Evolutionary conservation across 2,113 vertebrate species (phyloP).

Genomic region (Chelonoidis abingdonii): DNA sequence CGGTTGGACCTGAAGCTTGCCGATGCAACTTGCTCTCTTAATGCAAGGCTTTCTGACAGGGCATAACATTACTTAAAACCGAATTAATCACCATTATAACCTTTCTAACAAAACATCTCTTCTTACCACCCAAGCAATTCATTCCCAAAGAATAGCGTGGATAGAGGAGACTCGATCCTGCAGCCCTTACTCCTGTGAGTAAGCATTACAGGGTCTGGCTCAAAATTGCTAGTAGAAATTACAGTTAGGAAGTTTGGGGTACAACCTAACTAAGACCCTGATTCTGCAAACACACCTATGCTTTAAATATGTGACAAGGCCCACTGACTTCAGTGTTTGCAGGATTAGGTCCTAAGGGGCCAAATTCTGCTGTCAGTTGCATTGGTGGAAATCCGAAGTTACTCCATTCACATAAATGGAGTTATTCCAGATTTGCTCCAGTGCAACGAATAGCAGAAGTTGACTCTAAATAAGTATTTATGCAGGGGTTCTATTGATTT

Average conservation of each 20-base stretch:
- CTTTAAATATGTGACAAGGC: neutral
- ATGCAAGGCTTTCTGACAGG: conserved; percentile 46
- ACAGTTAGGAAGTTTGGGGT: conserved; percentile 19
- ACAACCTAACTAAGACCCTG: conserved; percentile 3
- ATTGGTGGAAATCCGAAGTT: neutral
- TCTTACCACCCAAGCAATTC: neutral
- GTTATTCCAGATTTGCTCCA: neutral
- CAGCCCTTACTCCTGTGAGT: neutral
- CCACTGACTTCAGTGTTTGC: rapidly evolving
- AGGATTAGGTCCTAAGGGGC: neutral
- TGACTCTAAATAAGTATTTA: conserved; percentile 35
- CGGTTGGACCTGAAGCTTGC: conserved; percentile 34
- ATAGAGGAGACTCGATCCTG: neutral
- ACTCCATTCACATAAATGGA: neutral
- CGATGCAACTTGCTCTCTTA: conserved; percentile 41
- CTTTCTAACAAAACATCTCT: conserved; percentile 42
- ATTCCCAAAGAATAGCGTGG: neutral
- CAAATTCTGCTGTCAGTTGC: neutral
- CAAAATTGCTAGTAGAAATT: conserved; percentile 50
- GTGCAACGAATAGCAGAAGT: conserved; percentile 52
- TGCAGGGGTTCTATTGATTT: conserved; percentile 29
- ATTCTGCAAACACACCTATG: neutral
- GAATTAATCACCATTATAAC: conserved; percentile 55
- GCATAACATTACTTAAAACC: neutral
- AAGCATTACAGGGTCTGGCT: neutral